Base-by-base conservation (phyloP, 2,113 vertebrate genomes). In the Crypturellus undulatus region DNA sequence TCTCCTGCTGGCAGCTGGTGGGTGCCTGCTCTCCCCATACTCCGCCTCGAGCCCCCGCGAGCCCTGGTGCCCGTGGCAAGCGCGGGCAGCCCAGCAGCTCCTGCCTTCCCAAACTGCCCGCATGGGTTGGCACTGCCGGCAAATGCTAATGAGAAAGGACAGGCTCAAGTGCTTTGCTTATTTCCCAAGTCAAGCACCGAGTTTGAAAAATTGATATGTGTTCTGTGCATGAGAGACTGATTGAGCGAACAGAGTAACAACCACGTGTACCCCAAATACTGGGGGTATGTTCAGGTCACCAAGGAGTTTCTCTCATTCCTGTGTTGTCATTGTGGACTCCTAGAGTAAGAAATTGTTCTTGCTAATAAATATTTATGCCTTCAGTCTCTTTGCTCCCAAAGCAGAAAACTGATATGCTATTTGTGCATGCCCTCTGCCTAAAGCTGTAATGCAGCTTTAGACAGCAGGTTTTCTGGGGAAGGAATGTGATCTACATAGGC, bases 251-350 rank as follows among this genome's bases (percentile, higher is more conserved):
- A 79, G 36, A 84, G 84, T 76, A 81, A 47, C 30, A 64, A 79
- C 12, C 0, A 1, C 22, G 60, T 1, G 18, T 4, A 45, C 30
- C 19, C 24, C 65, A 42, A 84, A 49, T 7, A 56, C 22, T 52
- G 12, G 5, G 8, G 3, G 13, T 49, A 69, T 18, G 30, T 38
- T 30, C 1, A 0, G 22, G n/a, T 76, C 43, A 63, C 8, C 0
- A 0, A 67, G 54, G 84, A 69, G 34, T 68, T 91, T 70, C 59
- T 73, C 3, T 21, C 40, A 67, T 85, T 77, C 10, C 16, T 11
- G 22, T 58, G 17, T 5, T 80, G 60, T 75, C 42, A 73, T 34
- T 38, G 26, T n/a, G 89, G 63, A 21, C 34, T 79, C 18, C 15
- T 0, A 1, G 18, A 28, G 15, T 58, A 49, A 43, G 86, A 84